Evolutionary conservation across 2,888 invertebrate species (phyloP).

Genomic region (Cybosia mesomella): DNA sequence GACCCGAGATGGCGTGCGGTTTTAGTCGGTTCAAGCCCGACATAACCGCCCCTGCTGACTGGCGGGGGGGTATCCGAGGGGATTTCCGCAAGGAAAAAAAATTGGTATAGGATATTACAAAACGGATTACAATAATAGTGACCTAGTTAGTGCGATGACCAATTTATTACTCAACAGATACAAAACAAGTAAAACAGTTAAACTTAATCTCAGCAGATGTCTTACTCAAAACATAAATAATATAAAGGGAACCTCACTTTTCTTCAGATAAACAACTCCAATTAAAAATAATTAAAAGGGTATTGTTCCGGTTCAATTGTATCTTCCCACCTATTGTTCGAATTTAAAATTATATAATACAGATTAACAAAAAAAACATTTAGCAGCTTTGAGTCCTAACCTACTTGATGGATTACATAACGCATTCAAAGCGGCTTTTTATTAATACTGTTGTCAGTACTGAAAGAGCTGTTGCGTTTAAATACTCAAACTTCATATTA

Average conservation of each 20-base stretch:
- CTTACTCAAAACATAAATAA: background rate
- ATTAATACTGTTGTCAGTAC: slow-evolving; percentile 55
- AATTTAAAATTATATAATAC: slow-evolving; percentile 33
- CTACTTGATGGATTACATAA: slow-evolving; percentile 41
- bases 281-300: slow-evolving; percentile 8
- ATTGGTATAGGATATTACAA: background rate
- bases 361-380: slow-evolving; percentile 23
- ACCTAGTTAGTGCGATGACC: background rate
- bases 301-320: background rate
- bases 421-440: slow-evolving; percentile 46
- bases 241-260: background rate
- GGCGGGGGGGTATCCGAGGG: too few species aligned
- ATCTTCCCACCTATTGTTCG: slow-evolving; percentile 27
- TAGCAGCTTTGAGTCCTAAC: slow-evolving; percentile 34
- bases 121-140: background rate
- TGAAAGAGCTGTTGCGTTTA: slow-evolving; percentile 48
- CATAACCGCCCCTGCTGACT: too few species aligned
- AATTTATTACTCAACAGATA: background rate
- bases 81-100: too few species aligned
- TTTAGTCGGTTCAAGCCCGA: too few species aligned
- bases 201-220: background rate
- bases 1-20: too few species aligned
- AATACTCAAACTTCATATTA: slow-evolving; percentile 41
- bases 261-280: background rate
- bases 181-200: background rate